These are phyloP conservation scores for Lithophane ornitopus DNA, from an alignment of 2,888 invertebrate genomes.

Conservation along the genomic window DNA sequence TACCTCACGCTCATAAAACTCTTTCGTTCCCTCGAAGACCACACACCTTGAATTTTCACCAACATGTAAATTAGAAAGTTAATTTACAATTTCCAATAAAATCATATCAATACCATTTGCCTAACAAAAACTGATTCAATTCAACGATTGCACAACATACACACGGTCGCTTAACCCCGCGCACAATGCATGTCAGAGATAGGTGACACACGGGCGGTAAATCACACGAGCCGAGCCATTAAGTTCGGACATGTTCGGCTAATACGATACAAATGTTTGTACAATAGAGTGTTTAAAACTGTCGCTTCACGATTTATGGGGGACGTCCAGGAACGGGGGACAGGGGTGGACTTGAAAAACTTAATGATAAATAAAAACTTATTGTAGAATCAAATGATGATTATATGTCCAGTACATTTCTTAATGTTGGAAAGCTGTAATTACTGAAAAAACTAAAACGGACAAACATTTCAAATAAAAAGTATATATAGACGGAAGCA, in stretches of 20 bases:
- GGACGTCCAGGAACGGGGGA: slow-evolving; percentile 58
- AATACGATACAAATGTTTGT: slow-evolving; percentile 79
- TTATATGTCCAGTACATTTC: too few relatives aligned
- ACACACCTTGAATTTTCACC: slow-evolving; percentile 41
- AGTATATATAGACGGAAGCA: too few relatives aligned
- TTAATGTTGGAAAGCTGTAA: neutral
- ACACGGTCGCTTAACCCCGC: slow-evolving; percentile 51
- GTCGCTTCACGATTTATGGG: slow-evolving; percentile 74
- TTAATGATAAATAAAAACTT: neutral
- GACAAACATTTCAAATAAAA: too few relatives aligned
- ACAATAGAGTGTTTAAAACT: slow-evolving; percentile 76
- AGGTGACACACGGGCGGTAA: slow-evolving; percentile 69
- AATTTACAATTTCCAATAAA: slow-evolving; percentile 37
- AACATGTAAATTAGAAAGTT: slow-evolving; percentile 26
- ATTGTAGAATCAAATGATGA: neutral
- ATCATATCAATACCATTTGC: slow-evolving; percentile 41
- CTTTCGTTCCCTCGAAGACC: slow-evolving; percentile 10
- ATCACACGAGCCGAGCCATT: slow-evolving; percentile 71
- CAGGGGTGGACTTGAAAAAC: slow-evolving; percentile 47
- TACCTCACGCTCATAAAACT: neutral
- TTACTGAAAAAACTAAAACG: neutral
- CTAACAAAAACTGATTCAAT: slow-evolving; percentile 36
- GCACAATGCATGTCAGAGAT: slow-evolving; percentile 65
- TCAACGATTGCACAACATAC: slow-evolving; percentile 61
- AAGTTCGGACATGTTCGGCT: slow-evolving; percentile 63